These are phyloP conservation scores for Picus viridis DNA, from an alignment of 2,797 vertebrate genomes.

Conservation along the genomic window DNA sequence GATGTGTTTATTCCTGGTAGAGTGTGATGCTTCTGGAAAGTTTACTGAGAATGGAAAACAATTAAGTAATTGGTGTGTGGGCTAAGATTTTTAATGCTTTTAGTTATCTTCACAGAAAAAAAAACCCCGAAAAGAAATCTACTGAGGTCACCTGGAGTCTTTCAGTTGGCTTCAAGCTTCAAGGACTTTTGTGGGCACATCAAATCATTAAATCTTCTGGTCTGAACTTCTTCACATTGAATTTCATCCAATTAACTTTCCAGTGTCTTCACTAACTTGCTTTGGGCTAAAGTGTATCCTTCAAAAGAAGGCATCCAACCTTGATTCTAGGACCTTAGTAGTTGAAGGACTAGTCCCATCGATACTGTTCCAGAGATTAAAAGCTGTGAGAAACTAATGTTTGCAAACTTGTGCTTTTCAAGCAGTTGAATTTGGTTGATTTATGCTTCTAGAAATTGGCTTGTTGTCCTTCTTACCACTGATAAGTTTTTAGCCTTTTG, in stretches of 20 bases:
- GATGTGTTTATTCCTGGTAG: constrained; percentile 13
- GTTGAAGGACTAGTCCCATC: not conserved
- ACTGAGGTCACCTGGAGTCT: not conserved
- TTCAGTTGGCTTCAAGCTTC: constrained; percentile 19
- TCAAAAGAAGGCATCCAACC: not conserved
- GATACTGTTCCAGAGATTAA: not conserved
- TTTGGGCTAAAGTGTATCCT: not conserved
- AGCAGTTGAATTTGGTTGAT: not conserved
- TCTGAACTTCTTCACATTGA: not conserved
- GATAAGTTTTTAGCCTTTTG: not conserved
- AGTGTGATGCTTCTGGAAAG: constrained; percentile 43
- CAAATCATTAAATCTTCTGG: constrained; percentile 7
- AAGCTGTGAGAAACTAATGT: not conserved
- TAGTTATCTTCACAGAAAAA: not conserved
- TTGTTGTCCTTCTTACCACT: not conserved
- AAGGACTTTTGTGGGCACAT: constrained; percentile 15
- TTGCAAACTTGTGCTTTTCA: not conserved
- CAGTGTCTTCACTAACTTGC: not conserved
- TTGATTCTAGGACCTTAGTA: not conserved
- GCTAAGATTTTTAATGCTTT: not conserved
- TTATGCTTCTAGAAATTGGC: not conserved
- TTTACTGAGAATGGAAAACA: constrained; percentile 38
- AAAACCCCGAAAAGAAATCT: not conserved
- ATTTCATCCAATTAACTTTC: constrained; percentile 9
- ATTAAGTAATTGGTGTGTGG: constrained; percentile 65